phyloP scores from a whole-genome alignment of 92 coral and sea anemone species.

The Paragorgia papillata region DNA sequence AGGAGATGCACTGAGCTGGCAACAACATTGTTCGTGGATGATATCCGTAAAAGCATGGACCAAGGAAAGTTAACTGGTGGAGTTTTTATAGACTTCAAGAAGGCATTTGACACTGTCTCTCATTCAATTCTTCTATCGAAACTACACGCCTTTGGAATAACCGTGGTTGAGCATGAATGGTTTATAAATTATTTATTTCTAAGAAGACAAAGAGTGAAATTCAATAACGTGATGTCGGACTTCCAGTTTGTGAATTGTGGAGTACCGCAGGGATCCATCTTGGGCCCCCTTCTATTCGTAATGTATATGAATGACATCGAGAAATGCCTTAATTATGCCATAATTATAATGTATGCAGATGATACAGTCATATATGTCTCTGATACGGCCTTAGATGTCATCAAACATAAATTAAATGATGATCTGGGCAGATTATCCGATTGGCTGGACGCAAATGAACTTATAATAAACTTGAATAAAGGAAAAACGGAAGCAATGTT shows the following conservation, averaged over 20 bases:
- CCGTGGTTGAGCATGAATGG: constrained; percentile 5
- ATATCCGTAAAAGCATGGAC: constrained; percentile 13
- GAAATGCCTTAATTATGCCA: constrained; percentile 8
- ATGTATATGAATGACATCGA: neutral
- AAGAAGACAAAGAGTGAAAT: neutral
- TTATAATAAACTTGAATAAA: constrained; percentile 10
- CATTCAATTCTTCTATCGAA: neutral
- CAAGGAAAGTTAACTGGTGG: constrained; percentile 9
- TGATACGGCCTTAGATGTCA: neutral
- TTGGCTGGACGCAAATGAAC: constrained; percentile 2
- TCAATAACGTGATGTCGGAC: constrained; percentile 6
- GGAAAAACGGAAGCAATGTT: constrained; percentile 14
- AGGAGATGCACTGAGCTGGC: constrained; percentile 8
- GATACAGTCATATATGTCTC: constrained; percentile 14
- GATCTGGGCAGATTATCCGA: constrained; percentile 4
- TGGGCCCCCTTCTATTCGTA: constrained; percentile 6
- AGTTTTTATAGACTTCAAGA: constrained; percentile 14
- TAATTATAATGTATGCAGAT: constrained; percentile 39
- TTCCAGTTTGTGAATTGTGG: neutral
- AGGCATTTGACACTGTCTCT: constrained; percentile 1
- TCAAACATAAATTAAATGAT: neutral
- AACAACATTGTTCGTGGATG: constrained; percentile 4
- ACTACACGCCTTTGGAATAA: neutral
- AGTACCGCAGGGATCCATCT: constrained; percentile 17
- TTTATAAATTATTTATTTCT: neutral